A percentile compares a stretch with the other conserved stretches of the same genome.
These are phyloP conservation scores for Melitaea athalia DNA, from an alignment of 2,888 invertebrate genomes.

Conservation along the genomic window DNA sequence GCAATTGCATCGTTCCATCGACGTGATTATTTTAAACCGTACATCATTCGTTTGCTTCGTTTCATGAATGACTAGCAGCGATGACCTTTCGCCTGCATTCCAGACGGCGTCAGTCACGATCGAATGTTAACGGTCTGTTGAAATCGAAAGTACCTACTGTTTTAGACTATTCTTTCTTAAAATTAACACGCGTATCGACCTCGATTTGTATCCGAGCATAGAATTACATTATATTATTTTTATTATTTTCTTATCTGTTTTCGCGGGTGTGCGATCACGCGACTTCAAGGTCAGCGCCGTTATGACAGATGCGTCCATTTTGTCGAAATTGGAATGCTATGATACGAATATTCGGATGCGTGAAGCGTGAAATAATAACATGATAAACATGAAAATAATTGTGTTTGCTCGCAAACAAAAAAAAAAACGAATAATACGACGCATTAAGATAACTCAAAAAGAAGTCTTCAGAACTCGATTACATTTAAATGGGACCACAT, in stretches of 20 bases:
- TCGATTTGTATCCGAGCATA: conserved; percentile 58
- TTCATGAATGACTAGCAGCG: conserved; percentile 16
- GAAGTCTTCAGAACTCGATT: no score
- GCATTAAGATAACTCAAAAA: no score
- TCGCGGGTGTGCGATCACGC: conserved; percentile 42
- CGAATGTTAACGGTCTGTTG: conserved; percentile 50
- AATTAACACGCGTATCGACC: conserved; percentile 27
- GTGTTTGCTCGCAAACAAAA: no score
- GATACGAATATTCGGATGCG: conserved; percentile 43
- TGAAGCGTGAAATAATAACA: conserved; percentile 51
- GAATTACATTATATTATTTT: conserved; percentile 47
- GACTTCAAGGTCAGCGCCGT: conserved; percentile 62
- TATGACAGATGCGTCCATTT: conserved; percentile 47
- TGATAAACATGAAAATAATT: conserved; percentile 33
- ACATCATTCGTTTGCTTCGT: neutral
- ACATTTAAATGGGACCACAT: no score
- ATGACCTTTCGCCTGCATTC: conserved; percentile 48
- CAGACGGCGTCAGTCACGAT: conserved; percentile 46
- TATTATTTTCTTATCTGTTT: conserved; percentile 27
- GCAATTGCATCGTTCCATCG: neutral
- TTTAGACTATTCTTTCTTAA: conserved; percentile 32
- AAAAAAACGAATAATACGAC: no score
- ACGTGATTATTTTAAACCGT: neutral
- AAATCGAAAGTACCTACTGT: conserved; percentile 53
- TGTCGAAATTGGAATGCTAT: conserved; percentile 50